Evolutionary conservation across 2,888 invertebrate species (phyloP), one percentile per base, ranked within the genome.

Genomic region (Timema podura): DNA sequence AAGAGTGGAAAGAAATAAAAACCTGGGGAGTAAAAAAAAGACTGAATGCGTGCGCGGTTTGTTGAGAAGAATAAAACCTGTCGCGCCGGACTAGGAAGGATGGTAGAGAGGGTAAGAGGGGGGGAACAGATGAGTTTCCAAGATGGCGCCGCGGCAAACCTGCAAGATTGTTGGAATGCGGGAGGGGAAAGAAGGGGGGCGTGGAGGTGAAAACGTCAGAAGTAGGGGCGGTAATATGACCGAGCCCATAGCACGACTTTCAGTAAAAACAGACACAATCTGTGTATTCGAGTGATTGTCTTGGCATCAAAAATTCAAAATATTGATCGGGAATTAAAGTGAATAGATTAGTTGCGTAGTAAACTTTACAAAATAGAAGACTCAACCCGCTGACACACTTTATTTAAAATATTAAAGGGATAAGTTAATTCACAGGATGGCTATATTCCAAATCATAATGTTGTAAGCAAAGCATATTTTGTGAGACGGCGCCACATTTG

Each of bases 131-230:
- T 61, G 61, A n/a, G 13, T 30, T 61, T 7, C 30, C 61, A 61
- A 61, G 61, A 61, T 61, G 61, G 61, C 61, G 61, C 44, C 57
- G 57, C 10, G 6, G 57, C 57, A n/a, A 57, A 57, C 57, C 57
- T 57, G 57, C 57, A 11, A 15, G 44, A 45, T 30, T 45, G 10
- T 5, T 30, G 61, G 61, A 61, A 61, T 65, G 68, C 68, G 59
- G 72, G 70, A 69, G 70, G 64, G 65, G 47, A 70, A 67, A 64
- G 68, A 59, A 59, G 64, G 65, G 70, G 65, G 68, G 69, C 64
- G 72, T 68, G 70, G 70, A 67, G 65, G 65, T 48, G 65, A 65
- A 48, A 48, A 13, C 16, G 13, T 15, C 16, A 57, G 51, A 57
- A 10, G 61, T 10, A 61, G 61, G 30, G 64, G 44, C 64, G 70